Percentiles rank a stretch among this genome's conserved stretches.
Evolutionary conservation across 2,888 invertebrate genomes (phyloP).

Genomic region (Temnothorax ravouxi): DNA sequence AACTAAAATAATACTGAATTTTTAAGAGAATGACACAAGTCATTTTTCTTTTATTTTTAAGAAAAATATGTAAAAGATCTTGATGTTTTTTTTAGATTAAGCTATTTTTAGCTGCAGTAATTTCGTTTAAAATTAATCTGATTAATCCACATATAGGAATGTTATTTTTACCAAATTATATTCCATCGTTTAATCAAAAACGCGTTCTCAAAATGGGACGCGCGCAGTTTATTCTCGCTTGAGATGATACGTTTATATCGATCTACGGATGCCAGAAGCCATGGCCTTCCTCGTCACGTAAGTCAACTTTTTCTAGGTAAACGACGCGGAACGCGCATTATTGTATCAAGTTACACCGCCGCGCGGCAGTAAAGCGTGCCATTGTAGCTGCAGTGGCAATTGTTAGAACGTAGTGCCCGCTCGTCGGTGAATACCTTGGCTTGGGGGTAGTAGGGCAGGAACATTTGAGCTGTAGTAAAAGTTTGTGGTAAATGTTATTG

Average conservation of each 20-base stretch:
- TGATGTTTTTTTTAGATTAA: neutral
- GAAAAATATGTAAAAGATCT: neutral
- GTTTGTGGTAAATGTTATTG: constrained; percentile 77
- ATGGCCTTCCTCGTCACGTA: constrained; percentile 37
- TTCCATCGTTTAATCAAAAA: neutral
- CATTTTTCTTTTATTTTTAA: neutral
- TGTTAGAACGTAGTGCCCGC: constrained; percentile 69
- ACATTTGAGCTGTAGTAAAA: constrained; percentile 73
- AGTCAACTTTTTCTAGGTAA: constrained; percentile 66
- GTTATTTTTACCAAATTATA: neutral
- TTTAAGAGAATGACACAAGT: neutral
- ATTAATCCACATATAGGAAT: neutral
- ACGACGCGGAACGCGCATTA: constrained; percentile 74
- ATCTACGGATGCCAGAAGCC: constrained; percentile 12
- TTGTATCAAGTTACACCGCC: constrained; percentile 75
- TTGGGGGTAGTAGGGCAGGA: constrained; percentile 28
- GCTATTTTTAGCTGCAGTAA: neutral
- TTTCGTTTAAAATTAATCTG: neutral
- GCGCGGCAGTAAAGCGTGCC: constrained; percentile 72
- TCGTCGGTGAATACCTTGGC: constrained; percentile 38
- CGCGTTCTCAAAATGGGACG: neutral
- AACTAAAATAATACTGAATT: neutral
- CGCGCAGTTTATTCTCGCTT: neutral
- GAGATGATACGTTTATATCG: constrained; percentile 14
- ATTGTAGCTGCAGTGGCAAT: constrained; percentile 71